Conservation (phyloP, 2,113 vertebrate genomes). For the Eretmochelys imbricata region DNA sequence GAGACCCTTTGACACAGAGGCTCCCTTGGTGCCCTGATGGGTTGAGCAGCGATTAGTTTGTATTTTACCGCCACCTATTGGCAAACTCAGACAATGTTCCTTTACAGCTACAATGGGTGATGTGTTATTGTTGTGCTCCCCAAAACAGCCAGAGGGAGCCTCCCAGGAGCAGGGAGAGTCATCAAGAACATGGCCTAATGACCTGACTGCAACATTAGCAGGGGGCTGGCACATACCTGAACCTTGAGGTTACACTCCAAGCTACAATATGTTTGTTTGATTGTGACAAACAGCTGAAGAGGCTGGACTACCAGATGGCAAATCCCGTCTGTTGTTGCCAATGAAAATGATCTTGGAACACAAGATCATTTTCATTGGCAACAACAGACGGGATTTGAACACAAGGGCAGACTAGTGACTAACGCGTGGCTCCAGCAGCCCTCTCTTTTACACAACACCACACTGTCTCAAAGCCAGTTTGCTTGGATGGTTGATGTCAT, state of each 20-base stretch:
- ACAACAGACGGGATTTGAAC: no score
- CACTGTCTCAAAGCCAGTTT: no score
- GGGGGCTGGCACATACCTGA: background rate
- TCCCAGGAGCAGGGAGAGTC: background rate
- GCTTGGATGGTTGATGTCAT: no score
- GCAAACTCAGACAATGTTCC: background rate
- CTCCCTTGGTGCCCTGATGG: background rate
- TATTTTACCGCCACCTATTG: background rate
- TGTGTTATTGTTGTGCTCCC: background rate
- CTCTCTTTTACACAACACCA: no score
- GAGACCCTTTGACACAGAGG: background rate
- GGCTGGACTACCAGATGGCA: background rate
- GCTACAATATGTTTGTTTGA: background rate
- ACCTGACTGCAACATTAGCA: background rate
- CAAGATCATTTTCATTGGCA: no score
- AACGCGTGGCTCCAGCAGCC: no score
- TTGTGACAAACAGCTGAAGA: background rate
- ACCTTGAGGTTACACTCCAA: background rate
- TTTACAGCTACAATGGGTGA: background rate
- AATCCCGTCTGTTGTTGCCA: no score
- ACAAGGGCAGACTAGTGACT: no score
- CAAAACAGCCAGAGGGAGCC: background rate
- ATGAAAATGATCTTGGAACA: no score
- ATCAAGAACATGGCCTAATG: background rate
- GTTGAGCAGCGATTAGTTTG: background rate